phyloP scores from a whole-genome alignment of 2,797 vertebrate species.

The Nasua narica region DNA sequence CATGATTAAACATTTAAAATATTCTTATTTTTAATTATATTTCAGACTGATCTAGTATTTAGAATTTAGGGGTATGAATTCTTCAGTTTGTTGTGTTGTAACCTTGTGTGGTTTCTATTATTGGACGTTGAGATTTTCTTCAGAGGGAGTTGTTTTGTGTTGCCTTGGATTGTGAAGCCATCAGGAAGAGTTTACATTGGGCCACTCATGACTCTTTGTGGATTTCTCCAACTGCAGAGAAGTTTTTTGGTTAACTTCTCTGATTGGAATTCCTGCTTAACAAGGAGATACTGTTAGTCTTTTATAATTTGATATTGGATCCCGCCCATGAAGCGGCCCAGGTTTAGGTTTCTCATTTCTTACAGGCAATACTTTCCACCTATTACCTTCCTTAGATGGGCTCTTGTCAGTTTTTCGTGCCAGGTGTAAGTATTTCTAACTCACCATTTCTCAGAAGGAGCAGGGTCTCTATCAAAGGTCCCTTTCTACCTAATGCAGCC shows the following conservation, averaged over 20 bases:
- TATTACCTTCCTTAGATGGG: neutral
- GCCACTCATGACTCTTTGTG: neutral
- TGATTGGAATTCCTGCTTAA: neutral
- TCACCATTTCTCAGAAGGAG: neutral
- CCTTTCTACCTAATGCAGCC: neutral
- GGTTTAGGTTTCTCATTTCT: neutral
- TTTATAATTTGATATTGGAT: neutral
- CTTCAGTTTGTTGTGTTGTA: neutral
- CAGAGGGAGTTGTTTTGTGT: neutral
- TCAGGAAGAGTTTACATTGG: neutral
- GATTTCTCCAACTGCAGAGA: neutral
- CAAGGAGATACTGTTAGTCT: neutral
- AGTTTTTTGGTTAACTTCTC: neutral
- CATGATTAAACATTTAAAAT: slow-evolving; percentile 25
- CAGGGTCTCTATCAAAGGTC: neutral
- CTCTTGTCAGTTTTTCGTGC: neutral
- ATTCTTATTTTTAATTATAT: neutral
- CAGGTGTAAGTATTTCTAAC: neutral
- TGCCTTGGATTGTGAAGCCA: neutral
- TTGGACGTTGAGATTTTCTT: neutral
- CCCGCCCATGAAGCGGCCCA: neutral
- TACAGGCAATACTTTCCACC: neutral
- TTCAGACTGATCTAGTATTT: neutral
- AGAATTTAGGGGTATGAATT: neutral
- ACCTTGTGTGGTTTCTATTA: neutral